Evolutionary conservation across 2,113 vertebrate genomes (phyloP), one percentile per base, ranked within the genome.

Genomic region (Hylia prasina): DNA sequence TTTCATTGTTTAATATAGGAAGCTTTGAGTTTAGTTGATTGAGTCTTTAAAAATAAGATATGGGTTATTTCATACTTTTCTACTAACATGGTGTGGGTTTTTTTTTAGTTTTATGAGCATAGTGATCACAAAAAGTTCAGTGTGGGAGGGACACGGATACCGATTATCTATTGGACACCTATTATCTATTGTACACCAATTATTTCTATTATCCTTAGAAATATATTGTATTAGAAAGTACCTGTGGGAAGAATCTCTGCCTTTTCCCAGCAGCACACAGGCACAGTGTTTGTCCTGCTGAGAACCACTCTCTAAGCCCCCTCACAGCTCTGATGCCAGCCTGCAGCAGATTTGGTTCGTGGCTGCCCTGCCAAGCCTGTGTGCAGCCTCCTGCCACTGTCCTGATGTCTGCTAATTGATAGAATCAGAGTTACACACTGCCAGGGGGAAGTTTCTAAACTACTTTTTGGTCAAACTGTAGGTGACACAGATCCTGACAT

Each of bases 331-430:
- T 5, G 40, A 8, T 3, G 5, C 33, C 85, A 81, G 27, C 35
- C 54, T 0, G 0, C 15, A 69, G 18, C 2, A 3, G 30, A 6
- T 70, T 42, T 47, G 35, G 35, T 10, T 19, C 0, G 0, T 72
- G 45, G 33, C 58, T 80, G 30, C 30, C 45, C 82, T 47, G 58
- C 25, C 0, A 1, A 87, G 30, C 63, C 68, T 30, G 21, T 30
- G 37, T 2, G 2, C 33, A 80, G 39, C 71, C 70, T 71, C 35
- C 39, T 30, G 7, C 45, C 42, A 5, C 71, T 48, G 35, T 35
- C 50, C 58, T 80, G 22, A 7, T 31, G 30, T 4, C 54, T 93
- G 35, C 33, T 90, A 20, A 73, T 31, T 28, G 47, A 10, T 11
- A 40, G 35, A 68, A 47, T 72, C 25, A 69, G 70, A 72, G 50